Percentiles rank a stretch among this genome's conserved stretches.
Evolutionary conservation across 1,140 invertebrate genomes (phyloP).

Genomic region (Drosophila nikananu): DNA sequence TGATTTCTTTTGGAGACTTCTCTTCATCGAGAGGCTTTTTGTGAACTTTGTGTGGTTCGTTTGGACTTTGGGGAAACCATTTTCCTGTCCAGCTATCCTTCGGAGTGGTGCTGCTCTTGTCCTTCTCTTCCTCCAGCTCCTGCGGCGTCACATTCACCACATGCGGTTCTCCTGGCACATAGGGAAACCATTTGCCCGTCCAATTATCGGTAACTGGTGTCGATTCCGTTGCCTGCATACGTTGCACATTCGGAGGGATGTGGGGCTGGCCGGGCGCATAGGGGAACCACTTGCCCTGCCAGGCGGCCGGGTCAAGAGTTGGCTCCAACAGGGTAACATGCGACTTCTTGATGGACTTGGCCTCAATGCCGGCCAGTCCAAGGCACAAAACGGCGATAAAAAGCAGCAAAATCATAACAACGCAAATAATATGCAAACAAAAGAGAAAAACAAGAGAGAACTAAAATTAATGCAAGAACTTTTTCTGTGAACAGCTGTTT

Average conservation of each 20-base stretch:
- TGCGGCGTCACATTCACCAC: background rate
- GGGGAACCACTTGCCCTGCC: conserved; percentile 52
- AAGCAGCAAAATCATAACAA: conserved; percentile 40
- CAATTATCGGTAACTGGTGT: background rate
- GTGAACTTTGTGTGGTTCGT: conserved; percentile 28
- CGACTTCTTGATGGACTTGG: conserved; percentile 67
- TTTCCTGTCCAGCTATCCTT: conserved; percentile 56
- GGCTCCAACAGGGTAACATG: conserved; percentile 43
- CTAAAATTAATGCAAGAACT: conserved; percentile 51
- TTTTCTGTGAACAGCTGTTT: conserved; percentile 48
- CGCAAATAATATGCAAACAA: conserved; percentile 41
- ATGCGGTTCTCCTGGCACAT: conserved; percentile 11
- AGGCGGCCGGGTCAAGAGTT: conserved; percentile 8
- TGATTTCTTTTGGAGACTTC: conserved; percentile 1
- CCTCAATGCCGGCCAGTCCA: conserved; percentile 14
- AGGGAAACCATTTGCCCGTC: conserved; percentile 27
- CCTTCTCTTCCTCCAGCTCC: background rate
- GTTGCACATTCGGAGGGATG: background rate
- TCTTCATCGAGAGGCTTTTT: background rate
- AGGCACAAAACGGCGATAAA: conserved; percentile 31
- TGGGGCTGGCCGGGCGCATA: conserved; percentile 48
- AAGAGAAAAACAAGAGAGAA: conserved; percentile 43
- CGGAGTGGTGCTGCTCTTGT: background rate
- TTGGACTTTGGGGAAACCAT: conserved; percentile 66
- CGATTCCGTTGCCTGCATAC: background rate